Percentiles rank a stretch among this genome's conserved stretches.
Conservation (phyloP, 1,140 invertebrate genomes). For the Pogonomyrmex californicus region DNA sequence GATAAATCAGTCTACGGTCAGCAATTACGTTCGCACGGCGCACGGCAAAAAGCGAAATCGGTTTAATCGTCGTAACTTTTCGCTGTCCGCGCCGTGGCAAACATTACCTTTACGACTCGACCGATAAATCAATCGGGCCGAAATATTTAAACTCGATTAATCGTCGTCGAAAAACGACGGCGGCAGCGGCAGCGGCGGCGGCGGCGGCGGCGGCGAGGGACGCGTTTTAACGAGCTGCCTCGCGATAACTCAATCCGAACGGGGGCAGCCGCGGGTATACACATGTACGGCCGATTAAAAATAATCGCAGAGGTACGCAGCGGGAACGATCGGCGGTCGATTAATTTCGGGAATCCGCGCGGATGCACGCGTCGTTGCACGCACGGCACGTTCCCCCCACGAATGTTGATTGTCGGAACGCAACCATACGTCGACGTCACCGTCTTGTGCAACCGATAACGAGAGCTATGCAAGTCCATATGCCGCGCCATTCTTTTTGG, state of each 20-base stretch:
- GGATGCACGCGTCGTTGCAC: constrained; percentile 35
- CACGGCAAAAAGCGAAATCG: constrained; percentile 47
- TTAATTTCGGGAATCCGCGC: constrained; percentile 61
- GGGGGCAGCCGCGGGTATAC: constrained; percentile 37
- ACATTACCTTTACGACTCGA: constrained; percentile 59
- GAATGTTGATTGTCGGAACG: constrained; percentile 4
- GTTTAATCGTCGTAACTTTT: constrained; percentile 65
- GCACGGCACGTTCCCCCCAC: constrained; percentile 31
- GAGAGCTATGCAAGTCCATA: background rate
- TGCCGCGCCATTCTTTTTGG: background rate
- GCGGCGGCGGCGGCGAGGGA: background rate
- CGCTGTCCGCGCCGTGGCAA: constrained; percentile 63
- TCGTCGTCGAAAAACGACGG: constrained; percentile 70
- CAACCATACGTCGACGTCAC: background rate
- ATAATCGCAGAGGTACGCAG: constrained; percentile 65
- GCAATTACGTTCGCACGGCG: constrained; percentile 46
- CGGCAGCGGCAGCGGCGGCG: background rate
- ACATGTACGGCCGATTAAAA: constrained; percentile 68
- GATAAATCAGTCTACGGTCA: constrained; percentile 62
- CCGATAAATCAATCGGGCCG: constrained; percentile 65
- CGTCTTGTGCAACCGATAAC: constrained; percentile 21
- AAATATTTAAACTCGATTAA: constrained; percentile 74
- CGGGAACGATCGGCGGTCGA: constrained; percentile 64
- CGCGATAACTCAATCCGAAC: constrained; percentile 68
- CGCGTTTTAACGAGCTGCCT: constrained; percentile 63